Evolutionary conservation across 2,888 invertebrate genomes (phyloP), one percentile per base, ranked within the genome.

Genomic region (Platypus cylindrus): DNA sequence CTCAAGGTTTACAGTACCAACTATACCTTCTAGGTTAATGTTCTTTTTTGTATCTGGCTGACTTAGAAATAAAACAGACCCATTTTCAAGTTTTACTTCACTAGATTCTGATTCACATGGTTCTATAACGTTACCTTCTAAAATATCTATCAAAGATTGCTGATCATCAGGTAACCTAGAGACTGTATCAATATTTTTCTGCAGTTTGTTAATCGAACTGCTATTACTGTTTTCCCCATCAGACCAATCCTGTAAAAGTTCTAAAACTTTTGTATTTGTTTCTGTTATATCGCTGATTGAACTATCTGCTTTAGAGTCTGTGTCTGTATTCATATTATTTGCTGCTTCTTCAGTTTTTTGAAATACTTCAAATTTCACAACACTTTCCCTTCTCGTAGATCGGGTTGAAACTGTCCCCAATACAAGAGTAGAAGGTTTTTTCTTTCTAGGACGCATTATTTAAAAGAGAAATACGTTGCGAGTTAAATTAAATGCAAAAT

Each of bases 381-480:
- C 34, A 30, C 50, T 51, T 36, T 52, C 46, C 12, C 52, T 41
- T 28, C 48, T 29, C 5, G 50, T 52, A 16, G 50, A 50, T 29
- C 50, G 38, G 16, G 52, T 52, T n/a, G 52, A 51, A 20, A 51
- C 50, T 18, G 52, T 52, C 26, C 50, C 52, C 12, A 51, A 49
- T 30, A 50, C 50, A 20, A 45, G 20, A n/a, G 45, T 45, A 32
- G 41, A 45, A 5, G 36, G 15, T 37, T 49, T 48, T 38, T 48
- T 49, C 45, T 48, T 52, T 40, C 51, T 54, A 2, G 54, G 53
- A 8, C 53, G 50, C 54, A 54, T 54, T 34, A 32, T 39, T 20
- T n/a, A n/a, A n/a, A n/a, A n/a, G n/a, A n/a, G n/a, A n/a, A n/a
- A n/a, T n/a, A n/a, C n/a, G n/a, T n/a, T n/a, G n/a, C n/a, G n/a